Evolutionary conservation across 2,888 invertebrate genomes (phyloP).

Genomic region (Amblyteles armatorius): DNA sequence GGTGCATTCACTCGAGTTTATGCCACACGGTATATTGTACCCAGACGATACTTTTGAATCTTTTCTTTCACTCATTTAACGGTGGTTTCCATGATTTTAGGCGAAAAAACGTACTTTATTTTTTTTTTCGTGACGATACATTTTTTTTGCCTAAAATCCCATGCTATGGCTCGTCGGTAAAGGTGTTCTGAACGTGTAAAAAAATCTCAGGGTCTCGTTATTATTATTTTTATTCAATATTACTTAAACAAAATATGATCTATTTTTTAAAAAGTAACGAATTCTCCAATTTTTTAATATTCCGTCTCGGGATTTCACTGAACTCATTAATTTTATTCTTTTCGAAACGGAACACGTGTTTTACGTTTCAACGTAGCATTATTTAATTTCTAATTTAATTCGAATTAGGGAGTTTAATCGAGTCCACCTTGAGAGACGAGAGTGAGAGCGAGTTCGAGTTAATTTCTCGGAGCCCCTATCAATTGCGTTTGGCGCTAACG

Average conservation of each 20-base stretch:
- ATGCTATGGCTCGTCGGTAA: too few relatives aligned
- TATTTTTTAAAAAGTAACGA: too few relatives aligned
- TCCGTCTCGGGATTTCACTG: background rate
- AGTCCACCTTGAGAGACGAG: conserved; percentile 39
- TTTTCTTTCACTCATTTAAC: background rate
- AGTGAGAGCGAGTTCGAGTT: conserved; percentile 44
- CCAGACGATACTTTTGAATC: background rate
- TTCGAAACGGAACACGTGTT: background rate
- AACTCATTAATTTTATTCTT: background rate
- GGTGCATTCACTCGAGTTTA: background rate
- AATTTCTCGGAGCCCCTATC: conserved; percentile 57
- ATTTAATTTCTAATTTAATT: conserved; percentile 46
- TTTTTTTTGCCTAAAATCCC: too few relatives aligned
- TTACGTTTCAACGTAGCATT: conserved; percentile 3
- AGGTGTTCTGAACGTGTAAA: too few relatives aligned
- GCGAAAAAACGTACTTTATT: too few relatives aligned
- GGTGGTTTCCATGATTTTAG: too few relatives aligned
- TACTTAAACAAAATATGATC: too few relatives aligned
- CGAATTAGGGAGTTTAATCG: conserved; percentile 47
- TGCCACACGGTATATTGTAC: background rate
- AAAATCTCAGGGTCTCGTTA: too few relatives aligned
- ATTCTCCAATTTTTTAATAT: too few relatives aligned
- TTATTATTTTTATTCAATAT: too few relatives aligned
- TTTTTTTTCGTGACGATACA: too few relatives aligned
- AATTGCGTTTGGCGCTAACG: conserved; percentile 61